Percentiles rank a stretch among this genome's conserved stretches.
Evolutionary conservation across 37 sponge, comb jelly and placozoan species (phyloP).

Genomic region (Petrosia ficiformis): DNA sequence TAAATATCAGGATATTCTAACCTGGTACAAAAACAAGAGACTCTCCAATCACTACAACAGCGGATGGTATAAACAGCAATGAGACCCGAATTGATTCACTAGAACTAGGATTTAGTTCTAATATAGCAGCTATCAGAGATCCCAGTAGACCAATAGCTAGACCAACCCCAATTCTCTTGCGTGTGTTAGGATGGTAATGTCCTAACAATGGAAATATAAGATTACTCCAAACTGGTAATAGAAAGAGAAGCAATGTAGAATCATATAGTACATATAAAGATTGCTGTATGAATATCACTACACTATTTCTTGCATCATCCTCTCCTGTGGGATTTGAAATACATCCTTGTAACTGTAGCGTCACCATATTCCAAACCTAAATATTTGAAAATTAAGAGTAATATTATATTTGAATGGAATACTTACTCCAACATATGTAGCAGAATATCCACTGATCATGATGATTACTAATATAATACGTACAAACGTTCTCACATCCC

Average conservation of each 20-base stretch:
- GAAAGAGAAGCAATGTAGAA: not conserved
- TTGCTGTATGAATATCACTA: too few relatives aligned
- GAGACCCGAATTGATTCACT: not conserved
- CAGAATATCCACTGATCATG: not conserved
- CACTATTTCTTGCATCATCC: not conserved
- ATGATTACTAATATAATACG: not conserved
- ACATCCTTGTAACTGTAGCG: not conserved
- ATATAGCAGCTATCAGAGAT: not conserved
- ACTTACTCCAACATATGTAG: not conserved
- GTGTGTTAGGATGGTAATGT: constrained; percentile 3
- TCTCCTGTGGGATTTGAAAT: not conserved
- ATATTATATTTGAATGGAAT: not conserved
- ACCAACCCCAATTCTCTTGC: constrained; percentile 12
- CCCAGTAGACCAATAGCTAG: not conserved
- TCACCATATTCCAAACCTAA: not conserved
- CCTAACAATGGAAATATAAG: constrained; percentile 3
- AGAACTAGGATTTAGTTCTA: not conserved
- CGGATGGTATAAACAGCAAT: not conserved
- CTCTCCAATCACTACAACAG: not conserved
- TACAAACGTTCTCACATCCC: constrained; percentile 9
- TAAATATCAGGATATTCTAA: not conserved
- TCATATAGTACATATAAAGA: too few relatives aligned
- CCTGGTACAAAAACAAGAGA: not conserved
- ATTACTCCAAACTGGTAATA: not conserved
- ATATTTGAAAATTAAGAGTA: not conserved